These are phyloP conservation scores for Rhagonycha fulva DNA, from an alignment of 2,888 invertebrate genomes.

Conservation along the genomic window DNA sequence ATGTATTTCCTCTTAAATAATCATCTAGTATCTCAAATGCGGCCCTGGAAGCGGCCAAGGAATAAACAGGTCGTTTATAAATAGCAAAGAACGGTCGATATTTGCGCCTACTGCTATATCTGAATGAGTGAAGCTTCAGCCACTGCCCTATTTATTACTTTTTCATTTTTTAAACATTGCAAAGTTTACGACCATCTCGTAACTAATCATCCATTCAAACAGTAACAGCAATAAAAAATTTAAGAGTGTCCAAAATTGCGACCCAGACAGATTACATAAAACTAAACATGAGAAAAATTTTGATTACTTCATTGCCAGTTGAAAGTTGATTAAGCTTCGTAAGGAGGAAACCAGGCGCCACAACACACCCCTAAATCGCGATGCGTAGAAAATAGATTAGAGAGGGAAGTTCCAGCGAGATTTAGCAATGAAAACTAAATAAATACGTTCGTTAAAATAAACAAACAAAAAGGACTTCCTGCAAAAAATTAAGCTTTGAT, in stretches of 20 bases:
- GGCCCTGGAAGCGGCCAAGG: constrained; percentile 55
- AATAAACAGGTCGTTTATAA: constrained; percentile 42
- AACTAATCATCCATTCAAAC: neutral
- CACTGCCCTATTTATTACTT: constrained; percentile 33
- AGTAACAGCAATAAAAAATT: neutral
- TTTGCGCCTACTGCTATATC: constrained; percentile 30
- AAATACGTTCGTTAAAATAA: neutral
- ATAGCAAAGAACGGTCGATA: constrained; percentile 36
- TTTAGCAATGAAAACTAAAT: neutral
- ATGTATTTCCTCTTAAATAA: constrained; percentile 50
- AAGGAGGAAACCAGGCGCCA: neutral
- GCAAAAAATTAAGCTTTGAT: neutral
- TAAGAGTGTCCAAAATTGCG: neutral
- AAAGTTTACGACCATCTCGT: constrained; percentile 1
- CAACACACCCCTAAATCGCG: neutral
- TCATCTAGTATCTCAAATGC: constrained; percentile 47
- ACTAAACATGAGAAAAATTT: neutral
- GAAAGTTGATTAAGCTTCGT: neutral
- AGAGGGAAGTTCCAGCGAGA: neutral
- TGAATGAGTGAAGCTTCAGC: constrained; percentile 33
- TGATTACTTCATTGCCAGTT: neutral
- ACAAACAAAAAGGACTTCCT: neutral
- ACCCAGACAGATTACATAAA: neutral
- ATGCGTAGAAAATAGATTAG: neutral
- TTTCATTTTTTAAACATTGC: constrained; percentile 18